Evolutionary conservation across 2,888 invertebrate genomes (phyloP), one percentile per base, ranked within the genome.

Genomic region (Sclerodermus sp.): DNA sequence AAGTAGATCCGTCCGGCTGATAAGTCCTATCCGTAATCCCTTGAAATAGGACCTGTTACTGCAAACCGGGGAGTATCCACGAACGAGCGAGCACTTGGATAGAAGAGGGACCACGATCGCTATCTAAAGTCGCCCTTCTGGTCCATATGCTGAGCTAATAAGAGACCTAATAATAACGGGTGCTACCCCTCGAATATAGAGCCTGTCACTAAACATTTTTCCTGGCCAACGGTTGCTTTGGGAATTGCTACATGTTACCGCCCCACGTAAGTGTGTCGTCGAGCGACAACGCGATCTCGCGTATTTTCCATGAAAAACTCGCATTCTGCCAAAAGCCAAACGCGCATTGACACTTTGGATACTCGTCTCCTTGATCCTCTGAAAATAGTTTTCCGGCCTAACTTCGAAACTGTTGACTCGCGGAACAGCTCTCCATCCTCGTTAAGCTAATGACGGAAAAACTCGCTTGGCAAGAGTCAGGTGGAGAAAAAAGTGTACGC

Each of bases 181-280:
- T 14, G 41, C 13, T 39, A 57, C 67, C 69, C 68, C 62, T 66
- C 60, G 60, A 54, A 53, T 55, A 57, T 51, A 40, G 65, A 57
- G 69, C 57, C 71, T 74, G 77, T 77, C 77, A 73, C 73, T 68
- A 72, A 74, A 71, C 74, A 77, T 77, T 77, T 73, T 73, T 74
- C 71, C 69, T 71, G 62, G 66, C 64, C 67, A 67, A 70, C 72
- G 66, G 64, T 55, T 57, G 62, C 62, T 44, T 52, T 64, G 71
- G 64, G 67, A 69, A 66, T 66, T 65, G 51, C 55, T 34, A 42
- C 54, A 53, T 62, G 57, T 42, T 52, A n/a, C n/a, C n/a, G n/a
- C n/a, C n/a, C n/a, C n/a, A n/a, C 46, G 32, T 49, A 53, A 51
- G 49, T 51, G 47, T 47, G 57, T 58, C 55, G 41, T 34, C 9